These are phyloP conservation scores for Atherinomorus stipes DNA, from an alignment of 2,113 vertebrate genomes.

Conservation along the genomic window DNA sequence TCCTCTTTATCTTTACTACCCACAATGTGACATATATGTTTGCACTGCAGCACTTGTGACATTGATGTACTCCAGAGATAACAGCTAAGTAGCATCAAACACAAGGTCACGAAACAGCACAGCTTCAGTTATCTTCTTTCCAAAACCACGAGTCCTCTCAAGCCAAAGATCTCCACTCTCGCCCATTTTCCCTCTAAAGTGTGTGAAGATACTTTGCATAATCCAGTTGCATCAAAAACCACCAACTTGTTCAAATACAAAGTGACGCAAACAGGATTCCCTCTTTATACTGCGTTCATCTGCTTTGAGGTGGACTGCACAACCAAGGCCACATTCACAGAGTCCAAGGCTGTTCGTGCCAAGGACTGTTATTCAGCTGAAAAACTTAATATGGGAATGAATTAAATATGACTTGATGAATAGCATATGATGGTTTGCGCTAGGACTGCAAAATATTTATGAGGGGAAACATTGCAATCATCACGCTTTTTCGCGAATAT, in stretches of 20 bases:
- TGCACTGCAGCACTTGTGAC: constrained; percentile 15
- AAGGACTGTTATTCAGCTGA: constrained; percentile 14
- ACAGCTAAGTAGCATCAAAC: constrained; percentile 13
- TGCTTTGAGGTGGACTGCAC: constrained; percentile 42
- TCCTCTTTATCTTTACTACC: constrained; percentile 29
- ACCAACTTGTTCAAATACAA: constrained; percentile 10
- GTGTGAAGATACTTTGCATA: constrained; percentile 57
- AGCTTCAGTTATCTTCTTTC: constrained; percentile 1
- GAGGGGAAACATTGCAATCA: constrained; percentile 24
- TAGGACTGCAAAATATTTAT: constrained; percentile 49
- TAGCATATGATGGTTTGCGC: constrained; percentile 39
- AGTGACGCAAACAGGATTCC: constrained; percentile 48
- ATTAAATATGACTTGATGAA: constrained; percentile 63
- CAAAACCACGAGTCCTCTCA: constrained; percentile 31
- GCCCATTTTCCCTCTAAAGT: constrained; percentile 27
- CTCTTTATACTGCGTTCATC: constrained; percentile 52
- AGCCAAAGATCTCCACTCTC: constrained; percentile 36
- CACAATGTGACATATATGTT: constrained; percentile 11
- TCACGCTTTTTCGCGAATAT: constrained; percentile 21
- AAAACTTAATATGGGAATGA: constrained; percentile 14
- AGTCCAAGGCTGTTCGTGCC: constrained; percentile 37
- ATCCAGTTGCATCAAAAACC: constrained; percentile 35
- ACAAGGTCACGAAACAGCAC: constrained; percentile 3
- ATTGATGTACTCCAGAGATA: not conserved
- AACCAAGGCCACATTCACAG: constrained; percentile 38